These are phyloP conservation scores for Aplocera efformata DNA, from an alignment of 2,888 invertebrate species.

Conservation along the genomic window DNA sequence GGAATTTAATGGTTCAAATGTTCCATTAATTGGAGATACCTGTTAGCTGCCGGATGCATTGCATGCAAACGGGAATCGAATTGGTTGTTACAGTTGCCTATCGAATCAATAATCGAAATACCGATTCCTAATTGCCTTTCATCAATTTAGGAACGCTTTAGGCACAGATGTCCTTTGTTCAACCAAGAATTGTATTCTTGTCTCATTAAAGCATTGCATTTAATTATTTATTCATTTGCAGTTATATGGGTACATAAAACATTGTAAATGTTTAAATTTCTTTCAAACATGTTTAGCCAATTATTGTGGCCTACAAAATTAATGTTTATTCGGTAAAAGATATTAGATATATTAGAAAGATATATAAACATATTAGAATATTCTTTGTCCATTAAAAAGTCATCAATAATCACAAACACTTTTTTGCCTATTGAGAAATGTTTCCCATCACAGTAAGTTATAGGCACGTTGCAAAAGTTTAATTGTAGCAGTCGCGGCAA, in stretches of 20 bases:
- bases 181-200: not conserved
- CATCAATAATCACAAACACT: too few species aligned
- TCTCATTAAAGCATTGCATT: not conserved
- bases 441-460: constrained; percentile 11
- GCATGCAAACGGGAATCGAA: constrained; percentile 43
- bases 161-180: constrained; percentile 2
- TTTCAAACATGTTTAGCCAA: too few species aligned
- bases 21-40: constrained; percentile 61
- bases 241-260: too few species aligned
- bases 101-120: constrained; percentile 47
- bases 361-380: too few species aligned
- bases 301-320: too few species aligned
- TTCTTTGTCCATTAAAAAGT: too few species aligned
- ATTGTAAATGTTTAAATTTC: too few species aligned
- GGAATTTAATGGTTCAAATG: constrained; percentile 49
- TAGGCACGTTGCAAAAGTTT: constrained; percentile 28
- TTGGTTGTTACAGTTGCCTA: constrained; percentile 49
- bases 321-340: too few species aligned
- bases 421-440: constrained; percentile 8
- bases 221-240: too few species aligned
- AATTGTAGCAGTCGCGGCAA: constrained; percentile 37
- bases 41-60: constrained; percentile 53
- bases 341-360: too few species aligned
- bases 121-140: constrained; percentile 44
- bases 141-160: constrained; percentile 37